Evolutionary conservation across 1,140 invertebrate species (phyloP).

Genomic region (Zophobas morio): DNA sequence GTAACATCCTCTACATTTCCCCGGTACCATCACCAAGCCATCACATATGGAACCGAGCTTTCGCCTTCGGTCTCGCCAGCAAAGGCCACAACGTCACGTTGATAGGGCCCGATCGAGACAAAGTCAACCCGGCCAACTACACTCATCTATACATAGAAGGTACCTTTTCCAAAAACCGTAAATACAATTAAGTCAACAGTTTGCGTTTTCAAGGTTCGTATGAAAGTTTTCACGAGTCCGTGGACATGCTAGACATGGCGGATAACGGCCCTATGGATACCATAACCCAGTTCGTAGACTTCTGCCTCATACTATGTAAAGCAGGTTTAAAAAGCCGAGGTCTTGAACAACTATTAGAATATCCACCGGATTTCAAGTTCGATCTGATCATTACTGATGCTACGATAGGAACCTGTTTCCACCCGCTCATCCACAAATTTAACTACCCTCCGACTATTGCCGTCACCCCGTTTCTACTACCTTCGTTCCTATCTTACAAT

Average conservation of each 20-base stretch:
- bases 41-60: slow-evolving; percentile 20
- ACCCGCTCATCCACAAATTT: not conserved
- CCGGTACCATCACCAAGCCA: not conserved
- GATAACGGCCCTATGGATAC: not conserved
- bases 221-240: not conserved
- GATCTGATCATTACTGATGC: slow-evolving; percentile 60
- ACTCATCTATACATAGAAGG: slow-evolving; percentile 6
- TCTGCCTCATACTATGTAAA: not conserved
- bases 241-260: not conserved
- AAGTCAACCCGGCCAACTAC: not conserved
- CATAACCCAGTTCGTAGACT: not conserved
- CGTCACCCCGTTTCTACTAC: slow-evolving; percentile 9
- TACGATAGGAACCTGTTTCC: slow-evolving; percentile 53
- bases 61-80: not conserved
- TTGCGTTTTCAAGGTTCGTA: not conserved
- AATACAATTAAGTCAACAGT: not conserved
- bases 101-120: not conserved
- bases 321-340: not conserved
- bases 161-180: not conserved
- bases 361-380: slow-evolving; percentile 56
- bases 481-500: slow-evolving; percentile 8
- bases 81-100: slow-evolving; percentile 7
- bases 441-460: slow-evolving; percentile 16
- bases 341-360: slow-evolving; percentile 40
- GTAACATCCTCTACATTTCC: not conserved